Evolutionary conservation across 2,888 invertebrate genomes (phyloP), one percentile per base, ranked within the genome.

Genomic region (Lasioglossum lativentre): DNA sequence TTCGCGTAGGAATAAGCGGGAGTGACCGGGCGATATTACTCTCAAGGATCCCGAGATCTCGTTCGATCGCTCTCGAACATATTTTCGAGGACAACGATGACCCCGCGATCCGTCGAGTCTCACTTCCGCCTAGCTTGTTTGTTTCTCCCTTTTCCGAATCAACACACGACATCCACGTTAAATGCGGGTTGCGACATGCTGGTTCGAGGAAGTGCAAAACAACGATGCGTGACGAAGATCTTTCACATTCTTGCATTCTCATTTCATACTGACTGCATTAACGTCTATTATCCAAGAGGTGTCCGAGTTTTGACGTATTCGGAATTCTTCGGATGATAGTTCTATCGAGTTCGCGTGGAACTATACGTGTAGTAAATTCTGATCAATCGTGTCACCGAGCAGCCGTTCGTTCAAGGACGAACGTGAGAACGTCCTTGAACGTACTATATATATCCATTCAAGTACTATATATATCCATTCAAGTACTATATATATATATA

Each of bases 201-300:
- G 56, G 74, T 52, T 88, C 74, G 85, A 87, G 88, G 86, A 90
- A 90, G 85, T 85, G 88, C 77, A 83, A 82, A 34, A 80, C 89
- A 82, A 68, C 79, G 80, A 78, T 75, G 89, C 90, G 88, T 88
- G 82, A 70, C 84, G 80, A 74, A 83, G 83, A 87, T 90, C 76
- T 83, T 83, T 89, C 86, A 77, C 89, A 85, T 90, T 91, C 83
- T 88, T 87, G 85, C 83, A 90, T 84, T 88, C 85, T 79, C 80
- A 78, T 82, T 83, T 86, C 66, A 42, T 72, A n/a, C 80, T 40
- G 73, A 34, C 78, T 59, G 47, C 77, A 80, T 83, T 80, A 75
- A 70, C 75, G 59, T 63, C 27, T 30, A 78, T 47, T 76, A 70
- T 75, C 72, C 40, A 38, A 66, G 66, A 66, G 45, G 66, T 38